phyloP scores from a whole-genome alignment of 2,888 invertebrate species.

The Apodemia mormo region DNA sequence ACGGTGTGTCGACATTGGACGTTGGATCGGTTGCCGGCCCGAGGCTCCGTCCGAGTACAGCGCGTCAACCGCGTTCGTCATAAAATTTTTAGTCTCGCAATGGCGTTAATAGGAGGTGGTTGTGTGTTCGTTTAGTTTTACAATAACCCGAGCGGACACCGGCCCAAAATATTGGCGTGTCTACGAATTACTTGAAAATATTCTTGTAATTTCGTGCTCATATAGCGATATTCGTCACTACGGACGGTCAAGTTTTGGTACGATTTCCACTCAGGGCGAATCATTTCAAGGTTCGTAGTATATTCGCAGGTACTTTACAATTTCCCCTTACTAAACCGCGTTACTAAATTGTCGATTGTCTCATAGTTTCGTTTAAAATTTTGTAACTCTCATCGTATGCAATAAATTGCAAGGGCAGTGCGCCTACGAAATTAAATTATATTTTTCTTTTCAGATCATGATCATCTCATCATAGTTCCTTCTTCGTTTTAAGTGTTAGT shows the following conservation, averaged over 20 bases:
- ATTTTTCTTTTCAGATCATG: constrained; percentile 78
- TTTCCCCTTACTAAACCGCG: constrained; percentile 71
- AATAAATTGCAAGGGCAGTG: constrained; percentile 45
- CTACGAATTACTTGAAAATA: constrained; percentile 73
- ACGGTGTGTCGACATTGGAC: constrained; percentile 81
- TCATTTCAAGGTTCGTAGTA: constrained; percentile 81
- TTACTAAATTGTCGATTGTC: constrained; percentile 65
- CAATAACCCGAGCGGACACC: constrained; percentile 81
- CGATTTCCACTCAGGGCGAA: constrained; percentile 81
- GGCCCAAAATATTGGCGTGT: constrained; percentile 83
- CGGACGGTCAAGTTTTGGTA: constrained; percentile 82
- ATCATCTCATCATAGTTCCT: constrained; percentile 80
- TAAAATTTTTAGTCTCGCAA: constrained; percentile 71
- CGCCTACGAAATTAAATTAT: constrained; percentile 46
- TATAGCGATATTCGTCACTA: constrained; percentile 65
- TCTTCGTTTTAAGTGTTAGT: constrained; percentile 66
- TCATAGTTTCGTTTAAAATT: constrained; percentile 61
- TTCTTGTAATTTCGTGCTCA: constrained; percentile 71
- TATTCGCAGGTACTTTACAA: constrained; percentile 64
- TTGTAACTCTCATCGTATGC: constrained; percentile 56
- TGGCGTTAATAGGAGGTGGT: constrained; percentile 75
- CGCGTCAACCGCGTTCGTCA: constrained; percentile 47
- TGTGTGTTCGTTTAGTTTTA: constrained; percentile 75
- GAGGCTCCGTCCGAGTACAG: constrained; percentile 63
- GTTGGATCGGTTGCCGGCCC: constrained; percentile 76